Evolutionary conservation across 2,888 invertebrate genomes (phyloP).

Genomic region (Epirrhoe tristata): DNA sequence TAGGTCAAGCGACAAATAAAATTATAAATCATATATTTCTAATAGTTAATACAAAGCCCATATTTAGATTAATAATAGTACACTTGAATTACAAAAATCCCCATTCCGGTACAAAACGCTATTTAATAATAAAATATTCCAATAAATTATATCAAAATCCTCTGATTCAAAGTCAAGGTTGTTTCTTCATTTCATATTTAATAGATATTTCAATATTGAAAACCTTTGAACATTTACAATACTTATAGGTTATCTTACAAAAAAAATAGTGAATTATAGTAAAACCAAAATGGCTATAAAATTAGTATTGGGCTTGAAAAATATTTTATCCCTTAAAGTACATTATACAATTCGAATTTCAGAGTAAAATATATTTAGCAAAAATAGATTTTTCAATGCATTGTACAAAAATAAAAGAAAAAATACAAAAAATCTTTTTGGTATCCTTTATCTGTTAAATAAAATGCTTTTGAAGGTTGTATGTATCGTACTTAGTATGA

Average conservation of each 20-base stretch:
- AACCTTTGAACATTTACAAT: constrained; percentile 66
- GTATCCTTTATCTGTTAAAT: constrained; percentile 30
- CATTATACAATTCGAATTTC: constrained; percentile 52
- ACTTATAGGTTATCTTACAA: constrained; percentile 54
- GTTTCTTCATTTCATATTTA: constrained; percentile 66
- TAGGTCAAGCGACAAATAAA: constrained; percentile 64
- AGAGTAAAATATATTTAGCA: constrained; percentile 47
- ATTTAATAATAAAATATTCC: constrained; percentile 67
- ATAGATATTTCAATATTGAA: constrained; percentile 71
- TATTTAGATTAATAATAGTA: constrained; percentile 67
- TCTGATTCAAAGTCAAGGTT: constrained; percentile 68
- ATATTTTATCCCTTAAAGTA: constrained; percentile 55
- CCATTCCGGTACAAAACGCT: constrained; percentile 77
- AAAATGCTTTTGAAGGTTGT: constrained; percentile 69
- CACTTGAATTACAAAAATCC: constrained; percentile 60
- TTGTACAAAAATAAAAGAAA: constrained; percentile 37
- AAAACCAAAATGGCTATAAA: constrained; percentile 64
- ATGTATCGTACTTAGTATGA: constrained; percentile 47
- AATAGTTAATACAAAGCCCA: constrained; percentile 83
- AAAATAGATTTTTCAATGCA: constrained; percentile 50
- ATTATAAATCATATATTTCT: constrained; percentile 74
- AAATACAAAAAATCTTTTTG: constrained; percentile 37
- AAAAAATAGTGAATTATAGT: constrained; percentile 78
- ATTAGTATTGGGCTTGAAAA: constrained; percentile 55
- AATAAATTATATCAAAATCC: constrained; percentile 68